phyloP scores from a whole-genome alignment of 2,113 vertebrate species.

The Isurus oxyrinchus region DNA sequence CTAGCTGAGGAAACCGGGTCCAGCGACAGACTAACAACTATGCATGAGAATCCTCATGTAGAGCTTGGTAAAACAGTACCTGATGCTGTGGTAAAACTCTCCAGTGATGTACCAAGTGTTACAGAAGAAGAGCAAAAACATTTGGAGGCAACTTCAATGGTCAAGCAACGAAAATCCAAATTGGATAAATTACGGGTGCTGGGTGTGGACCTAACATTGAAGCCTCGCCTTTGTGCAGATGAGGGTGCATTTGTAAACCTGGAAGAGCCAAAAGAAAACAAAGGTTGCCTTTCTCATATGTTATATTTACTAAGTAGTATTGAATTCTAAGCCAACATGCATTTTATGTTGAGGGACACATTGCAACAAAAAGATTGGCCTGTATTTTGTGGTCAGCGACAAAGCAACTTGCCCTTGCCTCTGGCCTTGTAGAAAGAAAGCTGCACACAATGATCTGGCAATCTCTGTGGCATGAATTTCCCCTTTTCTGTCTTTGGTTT shows the following conservation, averaged over 20 bases:
- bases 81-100: background rate
- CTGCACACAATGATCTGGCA: background rate
- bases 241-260: conserved; percentile 76
- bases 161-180: conserved; percentile 59
- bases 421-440: background rate
- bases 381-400: background rate
- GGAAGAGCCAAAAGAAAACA: conserved; percentile 67
- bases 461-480: background rate
- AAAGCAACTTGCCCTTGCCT: background rate
- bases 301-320: background rate
- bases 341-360: background rate
- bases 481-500: background rate
- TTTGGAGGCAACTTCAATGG: background rate
- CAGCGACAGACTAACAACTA: background rate
- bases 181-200: conserved; percentile 73
- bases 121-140: background rate
- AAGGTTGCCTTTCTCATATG: conserved; percentile 56
- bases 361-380: background rate
- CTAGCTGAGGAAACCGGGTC: conserved; percentile 9
- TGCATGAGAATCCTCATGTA: background rate
- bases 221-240: conserved; percentile 70
- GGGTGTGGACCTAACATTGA: conserved; percentile 74
- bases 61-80: background rate
- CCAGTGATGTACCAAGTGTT: background rate
- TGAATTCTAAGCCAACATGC: background rate